Evolutionary conservation across 2,888 invertebrate species (phyloP).

Genomic region (Proisotoma minuta): DNA sequence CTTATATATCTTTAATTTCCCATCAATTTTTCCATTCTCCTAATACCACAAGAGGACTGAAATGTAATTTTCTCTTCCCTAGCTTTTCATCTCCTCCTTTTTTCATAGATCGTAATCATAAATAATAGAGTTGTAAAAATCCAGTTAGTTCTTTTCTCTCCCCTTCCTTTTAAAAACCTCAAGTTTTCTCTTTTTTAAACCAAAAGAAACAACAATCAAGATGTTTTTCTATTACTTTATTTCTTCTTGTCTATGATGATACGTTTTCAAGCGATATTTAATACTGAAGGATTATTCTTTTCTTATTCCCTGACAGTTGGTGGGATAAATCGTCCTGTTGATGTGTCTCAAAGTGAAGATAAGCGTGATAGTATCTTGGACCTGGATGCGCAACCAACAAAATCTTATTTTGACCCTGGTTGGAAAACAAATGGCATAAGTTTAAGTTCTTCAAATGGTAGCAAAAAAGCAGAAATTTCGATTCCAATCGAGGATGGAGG

Average conservation of each 20-base stretch:
- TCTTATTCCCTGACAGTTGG: conserved; percentile 5
- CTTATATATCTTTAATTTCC: conserved; percentile 4
- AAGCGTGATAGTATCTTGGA: neutral
- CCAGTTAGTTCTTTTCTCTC: conserved; percentile 17
- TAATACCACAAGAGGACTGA: conserved; percentile 1
- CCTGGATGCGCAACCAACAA: conserved; percentile 28
- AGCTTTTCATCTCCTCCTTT: conserved; percentile 14
- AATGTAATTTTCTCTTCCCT: conserved; percentile 2
- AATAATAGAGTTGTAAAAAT: conserved; percentile 32
- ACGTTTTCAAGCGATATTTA: neutral
- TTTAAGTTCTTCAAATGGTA: conserved; percentile 17
- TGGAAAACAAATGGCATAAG: conserved; percentile 24
- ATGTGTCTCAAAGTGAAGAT: neutral
- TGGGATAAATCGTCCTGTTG: neutral
- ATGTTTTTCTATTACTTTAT: conserved; percentile 10
- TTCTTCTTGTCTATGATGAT: neutral
- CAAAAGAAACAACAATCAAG: conserved; percentile 3
- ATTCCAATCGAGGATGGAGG: conserved; percentile 34
- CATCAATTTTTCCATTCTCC: conserved; percentile 8
- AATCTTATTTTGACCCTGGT: conserved; percentile 41
- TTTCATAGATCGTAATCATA: conserved; percentile 33
- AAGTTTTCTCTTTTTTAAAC: conserved; percentile 15
- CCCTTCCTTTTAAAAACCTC: conserved; percentile 19
- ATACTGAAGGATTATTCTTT: neutral
- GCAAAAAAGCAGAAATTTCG: conserved; percentile 29